Conservation (phyloP, 2,113 vertebrate genomes). For the Onychostruthus taczanowskii region DNA sequence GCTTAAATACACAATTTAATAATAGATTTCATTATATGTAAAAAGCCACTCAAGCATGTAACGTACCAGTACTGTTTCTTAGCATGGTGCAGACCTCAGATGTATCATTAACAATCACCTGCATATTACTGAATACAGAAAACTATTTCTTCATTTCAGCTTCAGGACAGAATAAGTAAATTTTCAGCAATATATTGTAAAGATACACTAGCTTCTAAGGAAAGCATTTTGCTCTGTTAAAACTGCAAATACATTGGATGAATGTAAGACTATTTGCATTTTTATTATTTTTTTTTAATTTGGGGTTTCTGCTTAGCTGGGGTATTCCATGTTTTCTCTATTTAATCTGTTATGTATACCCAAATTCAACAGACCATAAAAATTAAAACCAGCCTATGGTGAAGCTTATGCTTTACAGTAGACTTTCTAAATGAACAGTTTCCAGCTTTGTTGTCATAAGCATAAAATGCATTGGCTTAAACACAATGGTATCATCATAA, state of each 20-base stretch:
- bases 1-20: not conserved
- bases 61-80: not conserved
- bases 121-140: not conserved
- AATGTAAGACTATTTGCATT: not conserved
- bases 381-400: not conserved
- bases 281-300: not conserved
- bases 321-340: not conserved
- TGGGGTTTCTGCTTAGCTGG: not conserved
- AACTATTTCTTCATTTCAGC: not conserved
- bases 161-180: not conserved
- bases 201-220: not conserved
- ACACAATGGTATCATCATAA: not conserved
- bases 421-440: not conserved
- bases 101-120: not conserved
- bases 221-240: not conserved
- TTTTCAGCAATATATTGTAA: not conserved
- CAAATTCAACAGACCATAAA: not conserved
- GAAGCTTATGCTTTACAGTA: not conserved
- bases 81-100: not conserved
- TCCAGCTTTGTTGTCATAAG: not conserved
- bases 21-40: not conserved
- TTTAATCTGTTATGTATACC: not conserved
- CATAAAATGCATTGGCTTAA: not conserved
- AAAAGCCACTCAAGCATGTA: not conserved
- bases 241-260: not conserved